phyloP scores from a whole-genome alignment of 64 coral and sea anemone genomes.

The Montipora capricornis region DNA sequence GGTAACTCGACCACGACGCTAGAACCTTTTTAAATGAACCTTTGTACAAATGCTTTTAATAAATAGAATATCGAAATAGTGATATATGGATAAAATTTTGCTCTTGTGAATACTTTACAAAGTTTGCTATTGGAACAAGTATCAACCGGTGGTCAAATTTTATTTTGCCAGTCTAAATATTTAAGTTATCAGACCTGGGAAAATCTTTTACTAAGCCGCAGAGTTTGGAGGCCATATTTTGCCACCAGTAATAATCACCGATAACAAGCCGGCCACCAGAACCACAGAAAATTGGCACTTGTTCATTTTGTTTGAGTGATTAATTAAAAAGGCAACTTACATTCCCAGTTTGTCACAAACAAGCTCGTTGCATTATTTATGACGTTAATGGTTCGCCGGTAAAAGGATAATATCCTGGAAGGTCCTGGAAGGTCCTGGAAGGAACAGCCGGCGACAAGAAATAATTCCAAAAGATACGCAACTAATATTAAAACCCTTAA shows the following conservation, averaged over 20 bases:
- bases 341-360: conserved; percentile 2
- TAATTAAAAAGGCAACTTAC: background rate
- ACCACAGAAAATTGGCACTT: conserved; percentile 21
- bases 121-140: background rate
- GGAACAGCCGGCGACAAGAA: too few species aligned
- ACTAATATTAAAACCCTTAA: background rate
- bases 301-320: conserved; percentile 16
- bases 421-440: background rate
- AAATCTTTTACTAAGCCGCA: background rate
- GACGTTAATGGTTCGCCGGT: background rate
- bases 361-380: conserved; percentile 28
- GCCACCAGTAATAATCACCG: conserved; percentile 18
- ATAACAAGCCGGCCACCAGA: conserved; percentile 47
- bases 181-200: background rate
- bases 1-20: background rate
- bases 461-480: background rate
- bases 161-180: conserved; percentile 1
- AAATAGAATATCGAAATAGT: background rate
- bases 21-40: background rate
- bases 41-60: background rate
- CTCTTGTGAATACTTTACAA: background rate
- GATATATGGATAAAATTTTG: background rate
- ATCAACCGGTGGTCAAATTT: background rate
- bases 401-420: background rate
- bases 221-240: background rate